Evolutionary conservation across 2,888 invertebrate genomes (phyloP).

Genomic region (Sinhomidia bicolor): DNA sequence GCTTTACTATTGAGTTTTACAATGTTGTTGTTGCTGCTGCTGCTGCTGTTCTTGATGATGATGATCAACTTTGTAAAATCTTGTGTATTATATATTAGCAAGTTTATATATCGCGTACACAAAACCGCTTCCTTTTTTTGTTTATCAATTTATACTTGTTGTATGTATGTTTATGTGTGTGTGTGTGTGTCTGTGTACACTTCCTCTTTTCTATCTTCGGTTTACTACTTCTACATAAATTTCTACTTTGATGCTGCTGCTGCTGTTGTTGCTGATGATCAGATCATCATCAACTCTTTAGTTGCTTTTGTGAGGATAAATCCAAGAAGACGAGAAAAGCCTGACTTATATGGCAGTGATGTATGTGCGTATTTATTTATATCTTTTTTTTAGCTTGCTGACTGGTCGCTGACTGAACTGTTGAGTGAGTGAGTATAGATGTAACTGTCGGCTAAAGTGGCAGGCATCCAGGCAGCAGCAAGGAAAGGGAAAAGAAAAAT

Average conservation of each 20-base stretch:
- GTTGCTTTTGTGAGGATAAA: conserved; percentile 37
- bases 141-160: background rate
- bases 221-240: conserved; percentile 36
- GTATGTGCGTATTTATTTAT: conserved; percentile 3
- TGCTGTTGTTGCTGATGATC: too few species aligned
- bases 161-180: background rate
- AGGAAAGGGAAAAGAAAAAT: background rate
- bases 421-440: conserved; percentile 42
- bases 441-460: conserved; percentile 45
- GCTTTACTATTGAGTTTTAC: too few species aligned
- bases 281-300: conserved; percentile 68
- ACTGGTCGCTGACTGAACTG: conserved; percentile 14
- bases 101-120: background rate
- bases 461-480: conserved; percentile 26
- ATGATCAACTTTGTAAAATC: conserved; percentile 1
- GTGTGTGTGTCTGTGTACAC: conserved; percentile 1
- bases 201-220: conserved; percentile 27
- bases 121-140: background rate
- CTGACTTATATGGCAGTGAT: conserved; percentile 29
- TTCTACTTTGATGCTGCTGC: conserved; percentile 65
- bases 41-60: background rate
- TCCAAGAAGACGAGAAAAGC: conserved; percentile 27
- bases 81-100: background rate
- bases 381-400: background rate
- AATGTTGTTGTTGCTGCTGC: background rate